These are phyloP conservation scores for Yponomeuta cagnagella DNA, from an alignment of 2,888 invertebrate genomes.

Conservation along the genomic window DNA sequence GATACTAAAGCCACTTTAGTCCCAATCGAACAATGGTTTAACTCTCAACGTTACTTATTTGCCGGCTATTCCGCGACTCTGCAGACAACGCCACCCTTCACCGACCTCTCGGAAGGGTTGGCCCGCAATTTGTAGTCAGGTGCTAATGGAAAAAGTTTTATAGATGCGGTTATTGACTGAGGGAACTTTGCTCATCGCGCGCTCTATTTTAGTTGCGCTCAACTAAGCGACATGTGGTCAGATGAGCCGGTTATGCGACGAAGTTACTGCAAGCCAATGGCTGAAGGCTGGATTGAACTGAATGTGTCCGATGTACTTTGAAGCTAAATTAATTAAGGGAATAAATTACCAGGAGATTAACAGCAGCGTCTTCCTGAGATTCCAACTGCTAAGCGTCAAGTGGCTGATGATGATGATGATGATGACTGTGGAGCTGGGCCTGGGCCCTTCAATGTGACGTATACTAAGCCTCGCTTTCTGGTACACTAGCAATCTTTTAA, in stretches of 20 bases:
- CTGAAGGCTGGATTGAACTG: background rate
- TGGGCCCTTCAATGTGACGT: too few relatives aligned
- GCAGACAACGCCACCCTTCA: background rate
- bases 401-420: too few relatives aligned
- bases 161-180: conserved; percentile 36
- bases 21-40: background rate
- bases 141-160: conserved; percentile 48
- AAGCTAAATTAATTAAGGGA: too few relatives aligned
- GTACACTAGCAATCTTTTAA: too few relatives aligned
- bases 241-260: background rate
- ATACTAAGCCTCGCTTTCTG: too few relatives aligned
- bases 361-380: too few relatives aligned
- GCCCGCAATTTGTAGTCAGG: conserved; percentile 37
- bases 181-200: conserved; percentile 41
- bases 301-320: too few relatives aligned
- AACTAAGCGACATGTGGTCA: background rate
- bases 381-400: too few relatives aligned
- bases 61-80: background rate
- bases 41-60: background rate
- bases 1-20: too few relatives aligned
- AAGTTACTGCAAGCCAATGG: background rate
- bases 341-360: too few relatives aligned
- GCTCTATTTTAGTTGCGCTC: conserved; percentile 6
- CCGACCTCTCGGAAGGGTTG: conserved; percentile 28
- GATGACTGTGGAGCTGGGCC: too few relatives aligned